Evolutionary conservation across 2,113 vertebrate genomes (phyloP).

Genomic region (Phalacrocorax carbo): DNA sequence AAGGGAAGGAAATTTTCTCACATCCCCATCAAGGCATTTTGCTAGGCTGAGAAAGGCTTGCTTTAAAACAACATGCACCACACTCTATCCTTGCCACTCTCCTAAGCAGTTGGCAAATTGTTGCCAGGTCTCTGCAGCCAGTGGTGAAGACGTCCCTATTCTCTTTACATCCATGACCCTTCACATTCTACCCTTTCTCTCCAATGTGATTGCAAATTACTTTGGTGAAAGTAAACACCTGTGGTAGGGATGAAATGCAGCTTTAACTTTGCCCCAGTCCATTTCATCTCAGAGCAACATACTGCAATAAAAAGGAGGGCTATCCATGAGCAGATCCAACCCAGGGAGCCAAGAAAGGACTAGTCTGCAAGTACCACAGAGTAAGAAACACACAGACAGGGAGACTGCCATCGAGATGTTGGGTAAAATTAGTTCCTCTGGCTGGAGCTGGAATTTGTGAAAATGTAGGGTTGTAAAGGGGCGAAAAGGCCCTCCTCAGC

Average conservation of each 20-base stretch:
- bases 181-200: not conserved
- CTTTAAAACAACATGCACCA: not conserved
- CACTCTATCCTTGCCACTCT: not conserved
- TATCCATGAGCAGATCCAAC: not conserved
- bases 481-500: not conserved
- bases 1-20: not conserved
- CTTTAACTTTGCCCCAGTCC: not conserved
- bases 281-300: not conserved
- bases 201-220: not conserved
- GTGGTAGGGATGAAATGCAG: not conserved
- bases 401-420: rapidly evolving
- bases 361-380: not conserved
- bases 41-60: not conserved
- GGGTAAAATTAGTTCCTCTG: not conserved
- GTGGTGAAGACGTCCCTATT: not conserved
- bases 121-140: not conserved
- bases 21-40: not conserved
- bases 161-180: not conserved
- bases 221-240: not conserved
- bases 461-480: not conserved
- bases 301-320: not conserved
- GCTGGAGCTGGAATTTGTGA: not conserved
- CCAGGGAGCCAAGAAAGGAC: not conserved
- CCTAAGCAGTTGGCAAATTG: not conserved
- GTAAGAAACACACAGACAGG: not conserved